phyloP scores from a whole-genome alignment of 1,140 invertebrate species.

The Musca domestica region DNA sequence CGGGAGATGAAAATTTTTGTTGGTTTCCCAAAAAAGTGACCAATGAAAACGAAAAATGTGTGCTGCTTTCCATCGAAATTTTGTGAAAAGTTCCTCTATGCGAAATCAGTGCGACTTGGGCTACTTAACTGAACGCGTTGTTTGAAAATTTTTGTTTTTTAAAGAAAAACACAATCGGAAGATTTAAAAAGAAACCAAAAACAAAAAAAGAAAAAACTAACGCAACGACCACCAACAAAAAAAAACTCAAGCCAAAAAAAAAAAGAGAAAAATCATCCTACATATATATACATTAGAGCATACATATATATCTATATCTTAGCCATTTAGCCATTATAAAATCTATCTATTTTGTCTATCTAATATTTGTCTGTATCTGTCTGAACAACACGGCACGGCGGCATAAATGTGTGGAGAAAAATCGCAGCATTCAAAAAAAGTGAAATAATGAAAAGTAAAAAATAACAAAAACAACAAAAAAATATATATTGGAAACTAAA shows the following conservation, averaged over 20 bases:
- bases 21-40: too few relatives aligned
- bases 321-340: too few relatives aligned
- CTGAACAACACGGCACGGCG: too few relatives aligned
- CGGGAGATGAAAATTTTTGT: too few relatives aligned
- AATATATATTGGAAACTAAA: constrained; percentile 1
- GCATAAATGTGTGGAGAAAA: too few relatives aligned
- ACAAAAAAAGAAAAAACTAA: constrained; percentile 18
- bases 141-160: constrained; percentile 28
- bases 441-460: constrained; percentile 1
- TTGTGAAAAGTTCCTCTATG: constrained; percentile 38
- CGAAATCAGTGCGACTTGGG: constrained; percentile 54
- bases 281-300: too few relatives aligned
- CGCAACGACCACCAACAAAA: background rate
- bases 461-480: background rate
- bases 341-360: too few relatives aligned
- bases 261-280: too few relatives aligned
- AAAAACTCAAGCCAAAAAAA: too few relatives aligned
- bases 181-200: background rate
- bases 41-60: too few relatives aligned
- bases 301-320: too few relatives aligned
- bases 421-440: background rate
- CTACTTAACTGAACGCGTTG: constrained; percentile 54
- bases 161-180: background rate
- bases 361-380: too few relatives aligned
- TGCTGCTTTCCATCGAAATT: constrained; percentile 35